Evolutionary conservation across 2,888 invertebrate genomes (phyloP).

Genomic region (Antheraea yamamai): DNA sequence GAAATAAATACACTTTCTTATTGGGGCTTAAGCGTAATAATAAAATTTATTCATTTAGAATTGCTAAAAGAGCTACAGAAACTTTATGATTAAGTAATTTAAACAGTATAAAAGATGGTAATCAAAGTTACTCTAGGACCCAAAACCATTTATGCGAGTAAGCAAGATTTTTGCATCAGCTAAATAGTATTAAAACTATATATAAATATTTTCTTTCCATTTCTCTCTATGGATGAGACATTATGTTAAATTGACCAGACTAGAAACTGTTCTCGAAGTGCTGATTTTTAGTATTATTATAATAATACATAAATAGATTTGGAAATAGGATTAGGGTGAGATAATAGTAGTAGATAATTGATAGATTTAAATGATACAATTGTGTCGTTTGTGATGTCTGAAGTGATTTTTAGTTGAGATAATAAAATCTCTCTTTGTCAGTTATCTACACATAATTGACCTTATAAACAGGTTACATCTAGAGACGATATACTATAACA

Average conservation of each 20-base stretch:
- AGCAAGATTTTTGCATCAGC: too few relatives aligned
- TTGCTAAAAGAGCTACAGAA: too few relatives aligned
- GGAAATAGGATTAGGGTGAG: background rate
- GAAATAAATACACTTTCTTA: too few relatives aligned
- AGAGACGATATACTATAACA: too few relatives aligned
- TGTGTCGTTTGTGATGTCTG: background rate
- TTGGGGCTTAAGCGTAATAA: too few relatives aligned
- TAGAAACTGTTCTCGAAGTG: background rate
- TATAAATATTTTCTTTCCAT: background rate
- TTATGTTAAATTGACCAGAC: background rate
- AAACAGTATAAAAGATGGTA: too few relatives aligned
- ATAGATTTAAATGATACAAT: background rate
- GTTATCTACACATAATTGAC: too few relatives aligned
- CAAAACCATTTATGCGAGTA: background rate
- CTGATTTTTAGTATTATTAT: background rate
- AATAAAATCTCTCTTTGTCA: background rate
- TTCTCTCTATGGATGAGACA: background rate
- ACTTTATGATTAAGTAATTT: too few relatives aligned
- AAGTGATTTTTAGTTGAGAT: background rate
- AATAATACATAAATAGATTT: background rate
- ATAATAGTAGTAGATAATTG: background rate
- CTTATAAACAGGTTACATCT: too few relatives aligned
- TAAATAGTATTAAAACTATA: background rate
- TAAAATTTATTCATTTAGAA: too few relatives aligned
- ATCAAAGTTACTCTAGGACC: background rate